Evolutionary conservation across 2,888 invertebrate genomes (phyloP), one percentile per base, ranked within the genome.

Genomic region (Sphinx pinastri): DNA sequence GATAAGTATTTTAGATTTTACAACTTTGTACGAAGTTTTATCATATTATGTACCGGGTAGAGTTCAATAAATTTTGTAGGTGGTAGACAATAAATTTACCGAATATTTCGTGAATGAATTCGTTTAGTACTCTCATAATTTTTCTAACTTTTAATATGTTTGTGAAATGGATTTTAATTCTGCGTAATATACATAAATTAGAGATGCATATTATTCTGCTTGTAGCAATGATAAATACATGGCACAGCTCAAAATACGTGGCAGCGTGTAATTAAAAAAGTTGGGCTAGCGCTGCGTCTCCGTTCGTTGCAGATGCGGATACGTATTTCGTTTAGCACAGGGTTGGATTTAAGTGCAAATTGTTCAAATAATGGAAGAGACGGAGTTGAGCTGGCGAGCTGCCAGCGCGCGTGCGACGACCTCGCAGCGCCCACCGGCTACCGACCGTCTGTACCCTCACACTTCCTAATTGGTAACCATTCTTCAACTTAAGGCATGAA

Each of bases 401-500:
- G 89, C 90, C 90, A 91, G 79, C 75, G 70, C 71, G 74, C 78
- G 88, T 76, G 73, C 88, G 81, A 82, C 81, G 89, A 89, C 88
- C 88, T 80, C 84, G 75, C 55, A 73, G 73, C 73, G 71, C 74
- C 59, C 72, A 60, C 63, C 59, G 72, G 31, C 68, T 52, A 71
- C 74, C 77, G 73, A 72, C 76, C 75, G 72, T 72, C 72, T 75
- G 69, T 72, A 78, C 76, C 79, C 78, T 81, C 75, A 75, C 75
- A 79, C 81, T 82, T 81, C 82, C 83, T 86, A 86, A 87, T 88
- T 86, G 84, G 80, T 78, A 79, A 76, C 81, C 77, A 84, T 84
- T 82, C 81, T 81, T 82, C 80, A 77, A 72, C 71, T 58, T 70
- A 63, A 76, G 68, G 73, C 74, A 73, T 68, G 60, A 72, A 67